A percentile compares a stretch with the other conserved stretches of the same genome.
phyloP scores from a whole-genome alignment of 2,113 vertebrate species.

The Genyomyrus donnyi region DNA sequence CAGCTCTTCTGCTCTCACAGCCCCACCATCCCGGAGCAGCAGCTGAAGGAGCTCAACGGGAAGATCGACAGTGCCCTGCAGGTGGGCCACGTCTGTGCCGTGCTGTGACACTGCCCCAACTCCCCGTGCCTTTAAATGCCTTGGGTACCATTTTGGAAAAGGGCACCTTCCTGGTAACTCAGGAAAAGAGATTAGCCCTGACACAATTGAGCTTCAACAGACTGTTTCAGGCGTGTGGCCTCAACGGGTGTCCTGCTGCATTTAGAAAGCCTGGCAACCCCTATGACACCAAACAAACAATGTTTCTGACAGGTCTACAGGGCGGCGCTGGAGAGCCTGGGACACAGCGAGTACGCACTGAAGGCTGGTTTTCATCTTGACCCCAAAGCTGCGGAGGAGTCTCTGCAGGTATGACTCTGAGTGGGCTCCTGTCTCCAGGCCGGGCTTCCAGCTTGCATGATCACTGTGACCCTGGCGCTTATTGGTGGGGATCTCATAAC shows the following conservation, averaged over 20 bases:
- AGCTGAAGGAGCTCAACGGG: constrained; percentile 90
- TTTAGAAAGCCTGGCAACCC: neutral
- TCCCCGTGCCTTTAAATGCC: neutral
- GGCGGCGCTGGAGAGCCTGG: constrained; percentile 85
- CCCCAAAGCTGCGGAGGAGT: constrained; percentile 88
- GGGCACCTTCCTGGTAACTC: neutral
- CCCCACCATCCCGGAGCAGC: constrained; percentile 87
- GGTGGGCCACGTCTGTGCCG: constrained; percentile 49
- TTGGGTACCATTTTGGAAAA: neutral
- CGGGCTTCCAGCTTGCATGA: neutral
- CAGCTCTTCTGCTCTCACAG: constrained; percentile 95
- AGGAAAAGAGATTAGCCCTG: neutral
- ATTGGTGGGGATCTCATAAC: neutral
- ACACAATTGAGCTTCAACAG: neutral
- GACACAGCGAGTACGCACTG: constrained; percentile 93
- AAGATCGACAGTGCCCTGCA: constrained; percentile 94
- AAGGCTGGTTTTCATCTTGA: constrained; percentile 95
- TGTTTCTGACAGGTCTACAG: constrained; percentile 74
- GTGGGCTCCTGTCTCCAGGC: neutral
- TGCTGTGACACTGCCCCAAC: neutral
- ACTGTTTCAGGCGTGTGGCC: neutral
- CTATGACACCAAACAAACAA: neutral
- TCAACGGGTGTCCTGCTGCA: neutral
- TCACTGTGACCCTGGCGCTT: neutral
- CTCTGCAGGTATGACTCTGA: constrained; percentile 73